Evolutionary conservation across 2,797 vertebrate species (phyloP).

Genomic region (Sebastes iracundus): DNA sequence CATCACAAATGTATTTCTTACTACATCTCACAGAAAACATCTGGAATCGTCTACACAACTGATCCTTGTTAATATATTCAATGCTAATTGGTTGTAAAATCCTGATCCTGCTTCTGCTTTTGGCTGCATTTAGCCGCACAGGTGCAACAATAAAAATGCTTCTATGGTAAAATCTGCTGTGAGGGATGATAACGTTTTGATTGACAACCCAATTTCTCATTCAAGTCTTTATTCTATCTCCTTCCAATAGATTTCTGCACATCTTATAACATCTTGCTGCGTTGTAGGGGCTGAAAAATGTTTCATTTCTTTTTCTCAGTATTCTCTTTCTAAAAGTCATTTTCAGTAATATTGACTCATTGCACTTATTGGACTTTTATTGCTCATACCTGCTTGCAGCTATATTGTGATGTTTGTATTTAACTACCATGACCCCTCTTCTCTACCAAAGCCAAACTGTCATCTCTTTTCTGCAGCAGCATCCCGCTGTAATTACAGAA

Average conservation of each 20-base stretch:
- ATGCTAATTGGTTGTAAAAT: neutral
- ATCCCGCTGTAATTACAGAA: slow-evolving; percentile 46
- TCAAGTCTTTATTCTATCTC: neutral
- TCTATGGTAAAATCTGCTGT: neutral
- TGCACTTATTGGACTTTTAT: neutral
- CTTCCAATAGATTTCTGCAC: neutral
- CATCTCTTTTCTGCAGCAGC: slow-evolving; percentile 15
- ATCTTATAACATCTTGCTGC: neutral
- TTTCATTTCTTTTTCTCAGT: neutral
- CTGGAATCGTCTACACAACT: neutral
- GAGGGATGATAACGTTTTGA: neutral
- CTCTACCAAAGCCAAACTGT: neutral
- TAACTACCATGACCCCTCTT: slow-evolving; percentile 5
- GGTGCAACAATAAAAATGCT: neutral
- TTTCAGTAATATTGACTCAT: slow-evolving; percentile 13
- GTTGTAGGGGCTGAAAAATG: neutral
- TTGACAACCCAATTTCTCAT: neutral
- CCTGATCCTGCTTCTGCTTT: neutral
- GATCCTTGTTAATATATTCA: neutral
- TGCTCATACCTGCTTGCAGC: slow-evolving; percentile 7
- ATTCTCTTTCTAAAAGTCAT: neutral
- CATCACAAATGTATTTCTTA: neutral
- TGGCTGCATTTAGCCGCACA: neutral
- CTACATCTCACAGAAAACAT: neutral
- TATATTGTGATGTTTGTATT: slow-evolving; percentile 16